Evolutionary conservation across 1,140 invertebrate genomes (phyloP), one percentile per base, ranked within the genome.

Genomic region (Cyclargus thomasi): DNA sequence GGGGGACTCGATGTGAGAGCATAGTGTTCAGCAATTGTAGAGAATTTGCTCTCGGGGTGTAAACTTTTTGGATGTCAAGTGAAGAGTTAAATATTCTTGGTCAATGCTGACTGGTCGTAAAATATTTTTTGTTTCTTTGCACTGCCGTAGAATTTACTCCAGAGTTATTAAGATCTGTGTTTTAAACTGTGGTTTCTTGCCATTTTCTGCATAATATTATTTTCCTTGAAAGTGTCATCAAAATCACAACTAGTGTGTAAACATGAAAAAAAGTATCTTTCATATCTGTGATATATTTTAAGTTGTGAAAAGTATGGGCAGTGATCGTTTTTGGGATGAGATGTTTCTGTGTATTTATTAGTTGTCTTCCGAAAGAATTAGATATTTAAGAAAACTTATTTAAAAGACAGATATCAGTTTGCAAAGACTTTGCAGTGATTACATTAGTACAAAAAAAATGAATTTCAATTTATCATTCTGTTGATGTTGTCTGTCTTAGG

Each of bases 31-130:
- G 75, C 55, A 67, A 64, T 72, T 69, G 67, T n/a, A 70, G 62
- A 71, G 70, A 68, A 65, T 75, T 74, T 75, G 84, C 83, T 88
- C 86, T 87, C 74, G 79, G 87, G 79, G 87, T 79, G 75, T 59
- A 75, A 82, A 79, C 62, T 80, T 74, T 75, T 81, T 20, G 86
- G 84, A 86, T 86, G 69, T 88, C 85, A 85, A 72, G 88, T 90
- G 88, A 90, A 90, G 88, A 88, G 88, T 86, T 81, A 67, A 21
- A 62, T 65, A 53, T 65, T 47, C 39, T 47, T 67, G 65, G 65
- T 57, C 65, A 62, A 47, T 59, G 17, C 29, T 62, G 53, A 59
- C 18, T 17, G 20, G 35, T 59, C 20, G 16, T 62, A 22, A 66
- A 36, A 29, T 35, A 18, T 17, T 3, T 57, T 65, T n/a, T 20